Base-by-base conservation (phyloP, 2,113 vertebrate genomes). In the Nycticebus coucang region DNA sequence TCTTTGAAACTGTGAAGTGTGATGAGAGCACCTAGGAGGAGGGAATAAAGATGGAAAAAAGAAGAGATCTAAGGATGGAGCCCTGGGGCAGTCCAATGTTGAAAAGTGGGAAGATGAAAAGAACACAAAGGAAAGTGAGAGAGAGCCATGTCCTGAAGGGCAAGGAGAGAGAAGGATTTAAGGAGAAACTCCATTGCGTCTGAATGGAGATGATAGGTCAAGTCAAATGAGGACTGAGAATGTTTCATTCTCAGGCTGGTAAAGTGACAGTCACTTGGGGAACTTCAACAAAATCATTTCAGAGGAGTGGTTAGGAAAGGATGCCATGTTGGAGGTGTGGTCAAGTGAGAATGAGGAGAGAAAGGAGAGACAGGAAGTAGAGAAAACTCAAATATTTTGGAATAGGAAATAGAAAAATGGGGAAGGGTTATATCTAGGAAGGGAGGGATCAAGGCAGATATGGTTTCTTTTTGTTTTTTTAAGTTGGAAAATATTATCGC, bases 51-150 rank as follows among this genome's bases (percentile, higher is more conserved):
- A 91, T 24, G 66, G 82, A 93, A 64, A 88, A 97, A 85, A 93
- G 77, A 92, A 83, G 60, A 95, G 9, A 96, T 91, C 86, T 83
- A 83, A 97, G 4, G 0, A 86, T 22, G 28, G 68, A 93, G 78
- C 68, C 88, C 82, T 74, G 79, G 62, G 68, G 78, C 53, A 66
- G 12, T 14, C 57, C 35, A 75, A 35, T 90, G 81, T 88, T 95
- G 92, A 90, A 95, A 95, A 93, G 78, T 53, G 53, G 69, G 78
- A 91, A 89, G 85, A 95, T 95, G 62, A 96, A 96, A 95, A 96
- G 94, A 83, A 86, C 85, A 96, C 62, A 96, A 94, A 97, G 68
- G 26, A 74, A 96, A 86, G 79, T 37, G 88, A 93, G 62, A 97
- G 69, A 37, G 0, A 95, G 78, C 35, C 62, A 66, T 69, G 68